Evolutionary conservation across 1,140 invertebrate species (phyloP).

Genomic region (Listronotus bonariensis): DNA sequence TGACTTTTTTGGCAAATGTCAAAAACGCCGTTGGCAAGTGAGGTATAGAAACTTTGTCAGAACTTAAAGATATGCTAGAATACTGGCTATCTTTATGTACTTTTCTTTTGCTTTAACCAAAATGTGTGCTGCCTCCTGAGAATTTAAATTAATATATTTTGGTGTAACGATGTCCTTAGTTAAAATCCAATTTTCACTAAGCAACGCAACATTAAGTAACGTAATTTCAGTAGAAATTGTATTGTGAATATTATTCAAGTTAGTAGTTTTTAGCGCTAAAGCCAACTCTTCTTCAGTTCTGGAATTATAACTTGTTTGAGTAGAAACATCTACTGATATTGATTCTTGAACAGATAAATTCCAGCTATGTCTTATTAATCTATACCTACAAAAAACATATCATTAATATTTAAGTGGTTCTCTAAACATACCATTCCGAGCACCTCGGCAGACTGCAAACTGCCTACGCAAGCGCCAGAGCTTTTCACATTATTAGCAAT

Average conservation of each 20-base stretch:
- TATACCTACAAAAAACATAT: slow-evolving; percentile 60
- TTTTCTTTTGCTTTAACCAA: slow-evolving; percentile 57
- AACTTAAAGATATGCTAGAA: slow-evolving; percentile 54
- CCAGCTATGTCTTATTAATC: slow-evolving; percentile 71
- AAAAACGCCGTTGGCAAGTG: slow-evolving; percentile 46
- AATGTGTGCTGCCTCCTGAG: slow-evolving; percentile 61
- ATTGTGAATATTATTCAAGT: slow-evolving; percentile 68
- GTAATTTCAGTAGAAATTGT: slow-evolving; percentile 64
- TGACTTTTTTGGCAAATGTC: slow-evolving; percentile 49
- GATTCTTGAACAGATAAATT: slow-evolving; percentile 72
- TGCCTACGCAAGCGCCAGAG: too few relatives aligned
- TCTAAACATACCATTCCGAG: too few relatives aligned
- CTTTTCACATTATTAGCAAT: too few relatives aligned
- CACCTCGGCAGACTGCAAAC: too few relatives aligned
- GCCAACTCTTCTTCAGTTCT: slow-evolving; percentile 62
- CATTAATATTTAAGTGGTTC: too few relatives aligned
- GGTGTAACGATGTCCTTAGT: slow-evolving; percentile 53
- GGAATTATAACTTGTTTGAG: slow-evolving; percentile 58
- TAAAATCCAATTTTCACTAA: slow-evolving; percentile 62
- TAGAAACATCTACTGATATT: slow-evolving; percentile 63
- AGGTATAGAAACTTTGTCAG: slow-evolving; percentile 37
- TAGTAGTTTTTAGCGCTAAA: slow-evolving; percentile 67
- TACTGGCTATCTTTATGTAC: slow-evolving; percentile 43
- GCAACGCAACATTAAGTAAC: slow-evolving; percentile 62
- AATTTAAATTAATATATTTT: slow-evolving; percentile 56